Conservation (phyloP, 2,113 vertebrate species). For the Beaufortia kweichowensis region DNA sequence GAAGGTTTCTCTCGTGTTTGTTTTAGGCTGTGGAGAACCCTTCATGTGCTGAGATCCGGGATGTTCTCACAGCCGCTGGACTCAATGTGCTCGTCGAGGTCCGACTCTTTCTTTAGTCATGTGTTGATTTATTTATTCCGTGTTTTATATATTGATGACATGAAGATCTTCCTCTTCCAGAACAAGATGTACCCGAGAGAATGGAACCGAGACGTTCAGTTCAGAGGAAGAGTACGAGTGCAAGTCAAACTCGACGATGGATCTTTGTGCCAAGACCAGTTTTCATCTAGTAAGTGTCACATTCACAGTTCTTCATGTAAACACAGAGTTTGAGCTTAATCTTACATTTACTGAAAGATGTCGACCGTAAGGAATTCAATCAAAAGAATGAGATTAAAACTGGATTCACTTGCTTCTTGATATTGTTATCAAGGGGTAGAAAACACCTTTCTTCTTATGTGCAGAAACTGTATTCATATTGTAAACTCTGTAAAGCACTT, state of each 20-base stretch:
- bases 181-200: slow-evolving; percentile 95
- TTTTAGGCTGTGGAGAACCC: slow-evolving; percentile 93
- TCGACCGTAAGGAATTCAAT: too few relatives aligned
- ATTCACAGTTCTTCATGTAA: too few relatives aligned
- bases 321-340: too few relatives aligned
- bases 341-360: too few relatives aligned
- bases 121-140: not conserved
- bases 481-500: too few relatives aligned
- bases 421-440: too few relatives aligned
- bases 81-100: slow-evolving; percentile 89
- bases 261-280: slow-evolving; percentile 83
- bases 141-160: not conserved
- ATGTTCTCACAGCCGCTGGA: slow-evolving; percentile 87
- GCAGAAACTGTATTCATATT: too few relatives aligned
- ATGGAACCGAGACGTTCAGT: slow-evolving; percentile 92
- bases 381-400: too few relatives aligned
- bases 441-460: too few relatives aligned
- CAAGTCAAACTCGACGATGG: slow-evolving; percentile 92
- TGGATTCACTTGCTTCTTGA: too few relatives aligned
- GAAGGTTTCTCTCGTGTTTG: not conserved
- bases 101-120: slow-evolving; percentile 44
- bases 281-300: slow-evolving; percentile 82
- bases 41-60: slow-evolving; percentile 90
- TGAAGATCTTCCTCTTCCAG: slow-evolving; percentile 59
- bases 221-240: slow-evolving; percentile 88